phyloP scores from a whole-genome alignment of 2,113 vertebrate species.

The Halichoerus grypus region DNA sequence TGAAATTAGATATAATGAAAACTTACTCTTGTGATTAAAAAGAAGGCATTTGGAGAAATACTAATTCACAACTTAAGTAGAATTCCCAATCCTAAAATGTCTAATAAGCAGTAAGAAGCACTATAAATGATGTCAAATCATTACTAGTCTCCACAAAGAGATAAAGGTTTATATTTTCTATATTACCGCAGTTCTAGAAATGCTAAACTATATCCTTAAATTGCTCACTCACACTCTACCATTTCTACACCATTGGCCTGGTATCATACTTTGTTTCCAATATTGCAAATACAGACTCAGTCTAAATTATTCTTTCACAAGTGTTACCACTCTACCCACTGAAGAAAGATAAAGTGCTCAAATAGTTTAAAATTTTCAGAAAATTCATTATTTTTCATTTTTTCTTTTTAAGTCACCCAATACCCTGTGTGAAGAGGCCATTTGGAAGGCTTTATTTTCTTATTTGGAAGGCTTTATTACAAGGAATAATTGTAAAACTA shows the following conservation, averaged over 20 bases:
- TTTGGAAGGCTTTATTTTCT: background rate
- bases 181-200: slow-evolving; percentile 22
- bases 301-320: slow-evolving; percentile 14
- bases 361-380: slow-evolving; percentile 44
- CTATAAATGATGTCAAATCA: slow-evolving; percentile 49
- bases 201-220: background rate
- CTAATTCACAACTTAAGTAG: slow-evolving; percentile 43
- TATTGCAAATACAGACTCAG: background rate
- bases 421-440: background rate
- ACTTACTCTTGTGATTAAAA: background rate
- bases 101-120: background rate
- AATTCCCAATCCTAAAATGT: slow-evolving; percentile 35
- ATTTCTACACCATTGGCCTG: background rate
- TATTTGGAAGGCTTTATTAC: background rate
- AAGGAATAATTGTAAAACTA: slow-evolving; percentile 43
- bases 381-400: slow-evolving; percentile 54
- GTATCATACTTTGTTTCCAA: slow-evolving; percentile 30
- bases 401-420: slow-evolving; percentile 60
- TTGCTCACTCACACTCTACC: background rate
- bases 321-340: background rate
- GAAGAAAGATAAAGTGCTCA: slow-evolving; percentile 13
- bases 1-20: slow-evolving; percentile 56
- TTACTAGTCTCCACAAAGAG: background rate
- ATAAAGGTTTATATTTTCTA: slow-evolving; percentile 41
- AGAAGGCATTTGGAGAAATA: background rate